Conservation (phyloP, 2,113 vertebrate genomes). For the Athene noctua region DNA sequence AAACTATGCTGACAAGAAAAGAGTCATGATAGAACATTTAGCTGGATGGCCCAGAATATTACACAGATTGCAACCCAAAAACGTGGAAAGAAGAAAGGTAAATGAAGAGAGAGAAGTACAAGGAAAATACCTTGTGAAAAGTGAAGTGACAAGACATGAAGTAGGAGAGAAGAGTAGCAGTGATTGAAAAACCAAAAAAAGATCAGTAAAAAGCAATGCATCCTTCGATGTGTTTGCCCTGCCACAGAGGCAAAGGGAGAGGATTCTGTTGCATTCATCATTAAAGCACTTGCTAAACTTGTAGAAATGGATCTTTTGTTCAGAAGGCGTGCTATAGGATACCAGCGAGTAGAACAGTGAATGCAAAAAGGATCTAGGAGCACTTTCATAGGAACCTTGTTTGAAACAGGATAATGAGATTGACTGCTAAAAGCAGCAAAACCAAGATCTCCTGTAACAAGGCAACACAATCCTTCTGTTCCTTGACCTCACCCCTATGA, state of each 20-base stretch:
- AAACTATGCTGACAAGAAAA: neutral
- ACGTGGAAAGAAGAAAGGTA: neutral
- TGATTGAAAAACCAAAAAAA: conserved; percentile 30
- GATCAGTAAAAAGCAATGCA: neutral
- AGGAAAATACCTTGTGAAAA: conserved; percentile 33
- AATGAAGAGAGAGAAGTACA: neutral
- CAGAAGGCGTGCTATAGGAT: conserved; percentile 42
- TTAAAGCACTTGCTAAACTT: conserved; percentile 52
- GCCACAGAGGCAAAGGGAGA: conserved; percentile 6
- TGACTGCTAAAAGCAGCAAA: conserved; percentile 45
- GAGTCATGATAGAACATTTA: neutral
- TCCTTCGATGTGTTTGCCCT: conserved; percentile 28
- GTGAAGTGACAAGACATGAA: conserved; percentile 25
- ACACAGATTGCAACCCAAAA: neutral
- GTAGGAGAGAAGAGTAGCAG: neutral
- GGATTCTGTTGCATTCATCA: conserved; percentile 59
- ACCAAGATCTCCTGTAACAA: conserved; percentile 44
- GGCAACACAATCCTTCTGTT: conserved; percentile 58
- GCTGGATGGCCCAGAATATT: neutral
- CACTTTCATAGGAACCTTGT: conserved; percentile 56
- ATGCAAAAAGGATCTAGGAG: conserved; percentile 20
- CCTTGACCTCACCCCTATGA: conserved; percentile 31
- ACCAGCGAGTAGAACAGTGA: conserved; percentile 20
- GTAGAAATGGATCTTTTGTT: conserved; percentile 59
- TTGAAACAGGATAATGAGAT: conserved; percentile 50